A percentile compares a stretch with the other conserved stretches of the same genome.
phyloP scores from a whole-genome alignment of 1,140 invertebrate genomes.

The Pteromalus puparum region DNA sequence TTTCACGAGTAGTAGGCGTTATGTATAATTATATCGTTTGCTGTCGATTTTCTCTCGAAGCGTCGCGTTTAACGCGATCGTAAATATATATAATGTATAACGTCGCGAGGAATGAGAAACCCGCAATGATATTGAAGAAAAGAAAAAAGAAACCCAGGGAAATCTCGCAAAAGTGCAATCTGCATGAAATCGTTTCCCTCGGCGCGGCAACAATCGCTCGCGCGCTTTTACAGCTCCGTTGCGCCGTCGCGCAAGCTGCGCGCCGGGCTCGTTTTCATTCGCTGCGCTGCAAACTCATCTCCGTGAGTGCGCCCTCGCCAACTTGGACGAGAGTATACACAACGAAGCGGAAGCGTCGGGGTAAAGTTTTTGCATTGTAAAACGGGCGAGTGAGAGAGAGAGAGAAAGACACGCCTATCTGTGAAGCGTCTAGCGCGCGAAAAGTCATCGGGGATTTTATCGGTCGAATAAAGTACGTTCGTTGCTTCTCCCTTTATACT shows the following conservation, averaged over 20 bases:
- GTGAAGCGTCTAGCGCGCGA: not conserved
- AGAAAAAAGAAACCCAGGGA: not conserved
- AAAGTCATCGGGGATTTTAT: slow-evolving; percentile 1
- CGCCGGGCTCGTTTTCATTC: not conserved
- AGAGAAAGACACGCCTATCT: not conserved
- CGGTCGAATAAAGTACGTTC: not conserved
- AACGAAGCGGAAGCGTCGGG: not conserved
- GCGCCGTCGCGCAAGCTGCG: not conserved
- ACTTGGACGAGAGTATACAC: not conserved
- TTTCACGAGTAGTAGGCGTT: not conserved
- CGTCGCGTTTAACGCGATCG: too few species aligned
- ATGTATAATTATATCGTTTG: not conserved
- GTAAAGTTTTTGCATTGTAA: slow-evolving; percentile 1
- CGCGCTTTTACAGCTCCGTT: not conserved
- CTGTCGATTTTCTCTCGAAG: too few species aligned
- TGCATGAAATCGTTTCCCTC: slow-evolving; percentile 17
- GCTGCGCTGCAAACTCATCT: slow-evolving; percentile 20
- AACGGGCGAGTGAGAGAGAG: not conserved
- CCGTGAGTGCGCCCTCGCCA: not conserved
- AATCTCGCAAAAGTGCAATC: slow-evolving; percentile 7
- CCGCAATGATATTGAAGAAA: too few species aligned
- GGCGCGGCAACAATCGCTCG: not conserved
- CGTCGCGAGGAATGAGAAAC: too few species aligned
- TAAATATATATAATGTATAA: too few species aligned
- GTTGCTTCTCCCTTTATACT: too few species aligned